Percentiles rank a stretch among this genome's conserved stretches.
These are phyloP conservation scores for Marcusenius ussheri DNA, from an alignment of 2,113 vertebrate genomes.

Conservation along the genomic window DNA sequence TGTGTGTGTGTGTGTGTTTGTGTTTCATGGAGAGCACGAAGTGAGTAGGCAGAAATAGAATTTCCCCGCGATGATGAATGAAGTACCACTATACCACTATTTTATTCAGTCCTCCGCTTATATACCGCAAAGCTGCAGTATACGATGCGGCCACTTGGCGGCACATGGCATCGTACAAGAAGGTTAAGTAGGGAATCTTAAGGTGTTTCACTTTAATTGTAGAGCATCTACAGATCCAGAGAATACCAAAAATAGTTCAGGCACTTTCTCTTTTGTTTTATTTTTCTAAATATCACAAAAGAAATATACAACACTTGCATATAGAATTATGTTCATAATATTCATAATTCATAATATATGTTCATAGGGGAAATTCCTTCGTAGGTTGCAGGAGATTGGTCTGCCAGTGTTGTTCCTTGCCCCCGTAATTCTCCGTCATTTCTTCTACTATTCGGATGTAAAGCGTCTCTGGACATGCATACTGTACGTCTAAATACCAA, in stretches of 20 bases:
- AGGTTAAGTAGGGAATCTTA: background rate
- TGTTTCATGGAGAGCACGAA: background rate
- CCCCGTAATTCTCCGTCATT: background rate
- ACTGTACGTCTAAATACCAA: background rate
- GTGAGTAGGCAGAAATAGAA: background rate
- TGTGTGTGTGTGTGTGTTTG: background rate
- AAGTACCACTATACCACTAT: background rate
- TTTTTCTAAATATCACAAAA: background rate
- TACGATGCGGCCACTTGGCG: slow-evolving; percentile 16
- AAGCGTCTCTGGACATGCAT: background rate
- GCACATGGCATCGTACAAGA: slow-evolving; percentile 1
- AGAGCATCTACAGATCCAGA: background rate
- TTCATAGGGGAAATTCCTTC: background rate
- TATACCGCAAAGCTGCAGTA: slow-evolving; percentile 12
- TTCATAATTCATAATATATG: background rate
- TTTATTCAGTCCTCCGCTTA: background rate
- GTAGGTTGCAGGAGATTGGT: background rate
- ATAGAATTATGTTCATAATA: background rate
- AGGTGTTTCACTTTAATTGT: background rate
- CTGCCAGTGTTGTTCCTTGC: background rate
- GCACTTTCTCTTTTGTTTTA: background rate
- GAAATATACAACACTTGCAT: background rate
- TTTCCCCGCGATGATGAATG: background rate
- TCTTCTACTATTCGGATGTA: background rate
- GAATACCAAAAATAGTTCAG: background rate